A percentile compares a stretch with the other conserved stretches of the same genome.
phyloP scores from a whole-genome alignment of 2,888 invertebrate genomes.

The Antheraea yamamai region DNA sequence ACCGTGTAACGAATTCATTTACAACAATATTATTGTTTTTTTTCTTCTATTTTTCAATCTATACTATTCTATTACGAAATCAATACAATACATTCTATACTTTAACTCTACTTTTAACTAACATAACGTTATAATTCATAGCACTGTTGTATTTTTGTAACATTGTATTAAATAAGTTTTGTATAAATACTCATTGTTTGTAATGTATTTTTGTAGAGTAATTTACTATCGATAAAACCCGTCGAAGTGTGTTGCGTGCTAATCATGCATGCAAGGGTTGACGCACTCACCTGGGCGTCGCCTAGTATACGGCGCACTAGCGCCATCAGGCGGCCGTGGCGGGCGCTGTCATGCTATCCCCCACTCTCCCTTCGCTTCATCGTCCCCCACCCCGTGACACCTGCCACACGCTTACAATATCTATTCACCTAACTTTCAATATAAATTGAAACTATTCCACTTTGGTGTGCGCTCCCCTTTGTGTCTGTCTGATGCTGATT shows the following conservation, averaged over 20 bases:
- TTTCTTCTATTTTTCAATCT: too few relatives aligned
- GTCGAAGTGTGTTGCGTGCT: conserved; percentile 35
- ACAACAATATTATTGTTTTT: too few relatives aligned
- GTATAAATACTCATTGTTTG: not conserved
- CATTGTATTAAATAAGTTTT: not conserved
- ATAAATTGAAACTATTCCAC: conserved; percentile 59
- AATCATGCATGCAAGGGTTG: conserved; percentile 38
- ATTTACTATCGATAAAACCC: conserved; percentile 33
- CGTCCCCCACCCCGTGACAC: conserved; percentile 46
- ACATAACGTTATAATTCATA: not conserved
- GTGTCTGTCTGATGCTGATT: conserved; percentile 36
- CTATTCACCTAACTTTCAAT: conserved; percentile 50
- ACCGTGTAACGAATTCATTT: too few relatives aligned
- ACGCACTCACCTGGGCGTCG: conserved; percentile 88
- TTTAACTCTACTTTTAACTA: not conserved
- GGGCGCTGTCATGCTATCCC: conserved; percentile 80
- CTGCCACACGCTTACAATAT: conserved; percentile 46
- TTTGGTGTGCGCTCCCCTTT: conserved; percentile 45
- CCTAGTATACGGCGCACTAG: conserved; percentile 92
- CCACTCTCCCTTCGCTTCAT: conserved; percentile 64
- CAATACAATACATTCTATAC: not conserved
- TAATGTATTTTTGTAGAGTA: conserved; percentile 18
- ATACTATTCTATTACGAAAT: not conserved
- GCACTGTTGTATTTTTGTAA: not conserved
- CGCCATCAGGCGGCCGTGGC: conserved; percentile 89